Conservation (phyloP, 2,888 invertebrate species). For the Dryococelus australis region DNA sequence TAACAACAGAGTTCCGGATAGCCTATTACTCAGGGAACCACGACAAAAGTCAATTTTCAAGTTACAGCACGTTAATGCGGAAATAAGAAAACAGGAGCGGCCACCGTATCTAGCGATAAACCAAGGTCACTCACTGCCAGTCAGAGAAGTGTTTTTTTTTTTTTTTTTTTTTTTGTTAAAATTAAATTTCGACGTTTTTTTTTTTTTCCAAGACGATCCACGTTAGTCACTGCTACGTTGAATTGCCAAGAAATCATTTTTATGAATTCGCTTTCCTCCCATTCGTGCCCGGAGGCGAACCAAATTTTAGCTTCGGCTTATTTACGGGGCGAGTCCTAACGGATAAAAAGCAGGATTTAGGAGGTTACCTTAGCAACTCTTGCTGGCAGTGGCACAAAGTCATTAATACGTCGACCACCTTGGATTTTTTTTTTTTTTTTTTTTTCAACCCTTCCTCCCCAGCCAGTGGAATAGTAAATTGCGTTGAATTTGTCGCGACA, state of each 20-base stretch:
- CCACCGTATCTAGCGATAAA: too few species aligned
- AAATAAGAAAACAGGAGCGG: too few species aligned
- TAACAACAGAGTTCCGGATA: too few species aligned
- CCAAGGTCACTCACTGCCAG: not conserved
- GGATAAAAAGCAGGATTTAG: not conserved
- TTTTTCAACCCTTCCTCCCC: not conserved
- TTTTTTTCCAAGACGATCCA: not conserved
- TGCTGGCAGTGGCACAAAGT: not conserved
- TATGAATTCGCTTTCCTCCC: not conserved
- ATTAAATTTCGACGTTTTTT: not conserved
- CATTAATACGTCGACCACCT: not conserved
- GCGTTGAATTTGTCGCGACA: constrained; percentile 8
- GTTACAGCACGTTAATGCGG: too few species aligned
- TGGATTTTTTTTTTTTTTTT: not conserved
- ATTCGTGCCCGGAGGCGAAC: not conserved
- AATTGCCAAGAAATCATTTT: not conserved
- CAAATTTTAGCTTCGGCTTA: not conserved
- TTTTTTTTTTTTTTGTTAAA: too few species aligned
- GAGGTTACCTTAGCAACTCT: not conserved
- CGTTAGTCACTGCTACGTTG: not conserved
- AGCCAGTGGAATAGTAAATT: not conserved
- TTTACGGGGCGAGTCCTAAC: not conserved
- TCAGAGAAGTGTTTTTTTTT: too few species aligned
- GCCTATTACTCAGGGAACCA: too few species aligned
- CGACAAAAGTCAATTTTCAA: too few species aligned